Base-by-base conservation (phyloP, 2,888 invertebrate species). In the Dysmachus trigonus region DNA sequence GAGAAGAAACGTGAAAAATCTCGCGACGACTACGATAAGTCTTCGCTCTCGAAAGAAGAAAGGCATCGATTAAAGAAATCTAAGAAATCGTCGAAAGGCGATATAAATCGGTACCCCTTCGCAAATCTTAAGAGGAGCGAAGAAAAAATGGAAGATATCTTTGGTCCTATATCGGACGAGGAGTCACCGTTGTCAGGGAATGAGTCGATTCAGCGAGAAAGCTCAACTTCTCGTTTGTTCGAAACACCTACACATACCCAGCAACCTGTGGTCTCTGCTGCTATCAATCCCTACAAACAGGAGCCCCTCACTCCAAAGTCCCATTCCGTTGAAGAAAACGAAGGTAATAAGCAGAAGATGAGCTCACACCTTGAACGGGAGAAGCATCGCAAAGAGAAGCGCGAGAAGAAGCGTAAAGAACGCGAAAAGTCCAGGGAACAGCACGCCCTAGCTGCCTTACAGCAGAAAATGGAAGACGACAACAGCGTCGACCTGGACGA, bases 61-160 rank as follows among this genome's bases (percentile, higher is more conserved):
- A 89, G 91, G 1, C 91, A 92, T 89, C 91, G 92, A 0, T 88
- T 92, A 90, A 92, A 92, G 85, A 95, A 94, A 92, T 91, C 93
- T 0, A 95, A 94, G 90, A 95, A 94, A 90, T 93, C 93, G 47
- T 33, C 94, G 93, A 90, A 93, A 92, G 88, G 89, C 90, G 53
- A 35, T 38, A 35, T 31, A 6, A 85, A 31, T 51, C 74, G 85
- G 6, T 85, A 74, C 22, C 47, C 85, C 15, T 85, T 74, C 22
- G 4, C 51, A 0, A 85, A 53, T 53, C 3, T 88, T 84, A 94
- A 95, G 89, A 94, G 96, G 87, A 96, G 96, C 88, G 97, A 96
- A 88, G 96, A 95, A 33, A 96, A 96, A 92, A 96, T 97, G 95
- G 96, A 97, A 91, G 97, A 96, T 89, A 97, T 97, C 87, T 97